Evolutionary conservation across 2,888 invertebrate species (phyloP).

Genomic region (Andrena bucephala): DNA sequence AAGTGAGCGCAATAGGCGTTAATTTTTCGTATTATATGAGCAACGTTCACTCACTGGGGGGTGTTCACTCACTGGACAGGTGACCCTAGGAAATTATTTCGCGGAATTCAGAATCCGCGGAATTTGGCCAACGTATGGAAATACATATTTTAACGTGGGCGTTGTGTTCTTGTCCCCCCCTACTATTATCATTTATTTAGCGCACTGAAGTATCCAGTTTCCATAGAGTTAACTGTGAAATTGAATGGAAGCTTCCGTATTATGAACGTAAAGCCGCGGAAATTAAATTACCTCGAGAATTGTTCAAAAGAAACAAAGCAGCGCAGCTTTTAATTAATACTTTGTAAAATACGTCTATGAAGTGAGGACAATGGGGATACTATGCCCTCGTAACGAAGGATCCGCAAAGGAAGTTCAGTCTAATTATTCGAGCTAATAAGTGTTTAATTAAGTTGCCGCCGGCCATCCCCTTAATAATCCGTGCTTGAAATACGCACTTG

Average conservation of each 20-base stretch:
- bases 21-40: too few species aligned
- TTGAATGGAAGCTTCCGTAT: not conserved
- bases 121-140: not conserved
- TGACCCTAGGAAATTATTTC: not conserved
- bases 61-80: too few species aligned
- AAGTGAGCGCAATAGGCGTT: too few species aligned
- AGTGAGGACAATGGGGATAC: slow-evolving; percentile 1
- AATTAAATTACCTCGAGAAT: not conserved
- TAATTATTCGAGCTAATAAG: slow-evolving; percentile 44
- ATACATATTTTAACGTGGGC: not conserved
- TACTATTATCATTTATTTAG: not conserved
- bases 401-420: slow-evolving; percentile 21
- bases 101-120: not conserved
- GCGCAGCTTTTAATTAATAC: slow-evolving; percentile 21
- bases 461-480: slow-evolving; percentile 5
- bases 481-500: not conserved
- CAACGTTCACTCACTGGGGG: too few species aligned
- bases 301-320: not conserved
- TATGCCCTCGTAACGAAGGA: slow-evolving; percentile 11
- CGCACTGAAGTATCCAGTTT: not conserved
- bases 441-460: slow-evolving; percentile 32
- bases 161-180: not conserved
- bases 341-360: slow-evolving; percentile 5
- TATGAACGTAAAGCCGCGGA: not conserved
- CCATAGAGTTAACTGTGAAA: not conserved